Base-by-base conservation (phyloP, 1,140 invertebrate genomes). In the Drosophila nikananu region DNA sequence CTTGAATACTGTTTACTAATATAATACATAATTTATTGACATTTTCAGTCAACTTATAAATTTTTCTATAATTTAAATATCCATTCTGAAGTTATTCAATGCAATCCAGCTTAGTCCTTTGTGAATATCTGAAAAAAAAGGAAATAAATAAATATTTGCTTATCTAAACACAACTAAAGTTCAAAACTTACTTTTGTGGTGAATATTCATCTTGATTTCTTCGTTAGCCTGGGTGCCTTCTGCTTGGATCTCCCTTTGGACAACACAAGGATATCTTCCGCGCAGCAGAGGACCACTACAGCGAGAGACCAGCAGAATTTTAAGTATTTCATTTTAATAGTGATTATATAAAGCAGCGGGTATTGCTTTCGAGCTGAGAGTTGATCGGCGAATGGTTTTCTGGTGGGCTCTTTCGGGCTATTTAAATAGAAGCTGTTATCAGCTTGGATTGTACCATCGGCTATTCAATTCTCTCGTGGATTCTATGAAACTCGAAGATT, bases 101-200 rank as follows among this genome's bases (percentile, higher is more conserved):
- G 32, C 32, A 12, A 32, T 10, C 10, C 32, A 32, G 10, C 32
- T 32, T 32, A 32, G 12, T 3, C 32, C 80, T 44, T 83, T 87
- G 21, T 74, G 67, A 25, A 83, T 83, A 62, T 80, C 83, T 87
- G 52, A 12, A 87, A 78, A 2, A 74, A 35, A 5, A 10, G 55
- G 1, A 27, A 44, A 17, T 30, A 49, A 13, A 35, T 46, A 23
- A 44, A 30, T 30, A 17, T 1, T 52, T 13, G 10, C 48, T 21
- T 3, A 23, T 30, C 41, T 39, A 15, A 2, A 7, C 7, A 23
- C 2, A 42, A 37, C 25, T 63, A 25, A 63, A 44, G 5, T 17
- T 21, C 0, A 23, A 17, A 48, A 72, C 84, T 89, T 63, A 87
- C 84, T 83, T 66, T 89, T 75, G 41, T 81, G 84, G 52, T 79